Base-by-base conservation (phyloP, 2,797 vertebrate species). In the Streptopelia turtur region DNA sequence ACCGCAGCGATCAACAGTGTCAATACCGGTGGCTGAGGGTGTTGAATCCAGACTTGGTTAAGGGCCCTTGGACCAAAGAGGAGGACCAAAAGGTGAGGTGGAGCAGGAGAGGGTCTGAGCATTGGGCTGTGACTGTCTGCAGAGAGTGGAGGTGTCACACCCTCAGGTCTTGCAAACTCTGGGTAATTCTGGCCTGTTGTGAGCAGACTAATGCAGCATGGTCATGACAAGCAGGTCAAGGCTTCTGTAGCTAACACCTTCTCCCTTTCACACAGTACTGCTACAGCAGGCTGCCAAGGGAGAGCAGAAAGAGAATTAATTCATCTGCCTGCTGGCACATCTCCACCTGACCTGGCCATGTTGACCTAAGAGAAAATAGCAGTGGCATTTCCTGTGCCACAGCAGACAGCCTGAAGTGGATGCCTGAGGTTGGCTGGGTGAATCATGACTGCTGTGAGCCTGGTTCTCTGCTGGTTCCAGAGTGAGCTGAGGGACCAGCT, bases 61-160 rank as follows among this genome's bases (percentile, higher is more conserved):
- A 99, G 98, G 99, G 99, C 16, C 99, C 99, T 5, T 99, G 99
- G 99, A 99, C 99, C 41, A 99, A 99, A 97, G 99, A 99, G 81
- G 99, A 99, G 94, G 99, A 99, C 92, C 99, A 99, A 89, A 99
- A 99, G 98, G 99, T 99, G 80, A 93, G 49, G 43, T 9, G n/a
- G 21, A 28, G 23, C 68, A 53, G 3, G 10, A 49, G 52, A 31
- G 59, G 43, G 35, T 47, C 39, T 43, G 33, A 74, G 16, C 9
- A 10, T 37, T 88, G 65, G 24, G 3, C 16, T 75, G 47, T 47
- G 5, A 59, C 24, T 75, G 22, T 37, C 43, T 82, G 57, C 18
- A 7, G 52, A 43, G 69, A 69, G n/a, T 69, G 80, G 24, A 41
- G 27, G 16, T 49, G 25, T 70, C 39, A 61, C 56, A n/a, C 12